Evolutionary conservation across 2,113 vertebrate genomes (phyloP), one percentile per base, ranked within the genome.

Genomic region (Thymallus thymallus): DNA sequence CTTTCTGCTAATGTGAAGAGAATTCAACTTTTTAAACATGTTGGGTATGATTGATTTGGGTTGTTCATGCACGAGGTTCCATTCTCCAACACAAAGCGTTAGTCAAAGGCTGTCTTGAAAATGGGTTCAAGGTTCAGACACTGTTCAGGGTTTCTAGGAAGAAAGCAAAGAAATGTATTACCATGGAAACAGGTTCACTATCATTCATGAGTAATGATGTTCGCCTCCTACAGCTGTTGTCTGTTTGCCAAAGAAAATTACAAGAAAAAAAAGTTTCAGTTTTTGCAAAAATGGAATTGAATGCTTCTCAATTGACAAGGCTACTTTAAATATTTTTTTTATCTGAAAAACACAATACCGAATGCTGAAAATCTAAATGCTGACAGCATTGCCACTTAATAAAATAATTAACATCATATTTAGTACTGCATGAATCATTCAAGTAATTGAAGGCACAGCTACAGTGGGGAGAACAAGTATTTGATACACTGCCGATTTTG

Each of bases 141-240:
- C 93, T 91, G 92, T 93, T 94, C 92, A 92, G 93, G 92, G 92
- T 93, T 93, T 92, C 80, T 80, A 69, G 65, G 78, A 65, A 68
- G 72, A 73, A 74, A 84, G 73, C 74, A 74, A 70, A 69, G 73
- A 77, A 84, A 92, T 91, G 91, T 90, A 95, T 96, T 95, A 93
- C 94, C 95, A 96, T 96, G 95, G 95, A 94, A 95, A 96, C 94
- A 90, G 92, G 91, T 66, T 94, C 90, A 94, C 90, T 93, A 93
- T 94, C 93, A 92, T 94, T 91, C 93, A 94, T 90, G 95, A 95
- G 95, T 94, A 94, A 92, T 93, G 92, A 94, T 93, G 92, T 46
- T 68, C 58, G 64, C 71, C 92, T 94, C 92, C 93, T 91, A 93
- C 93, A 94, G 93, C 93, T 93, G 94, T 90, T 85, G 90, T 91